Base-by-base conservation (phyloP, 2,888 invertebrate species). In the Charanyca ferruginea region DNA sequence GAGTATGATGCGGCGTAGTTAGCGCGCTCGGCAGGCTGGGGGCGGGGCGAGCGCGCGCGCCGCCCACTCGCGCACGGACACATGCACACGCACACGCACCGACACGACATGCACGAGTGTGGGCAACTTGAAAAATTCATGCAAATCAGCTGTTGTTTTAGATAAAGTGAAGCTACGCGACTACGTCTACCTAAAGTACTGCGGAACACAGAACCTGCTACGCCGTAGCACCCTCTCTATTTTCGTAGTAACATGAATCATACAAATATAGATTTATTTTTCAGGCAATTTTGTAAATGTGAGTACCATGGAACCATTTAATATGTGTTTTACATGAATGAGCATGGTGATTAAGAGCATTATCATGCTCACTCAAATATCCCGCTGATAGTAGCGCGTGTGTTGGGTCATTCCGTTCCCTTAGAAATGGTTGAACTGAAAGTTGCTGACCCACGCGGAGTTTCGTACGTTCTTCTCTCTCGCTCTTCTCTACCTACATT, bases 41-140 rank as follows among this genome's bases (percentile, higher is more conserved):
- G 89, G 86, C 86, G 87, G 82, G 87, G 73, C 83, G 59, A n/a
- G 53, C 73, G 61, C 79, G 82, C 80, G 83, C 80, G 79, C 82
- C 70, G 65, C 79, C 59, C 67, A 45, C 77, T 59, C 59, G 45
- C 20, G 79, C 75, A 28, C 69, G 28, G 75, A 49, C 68, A 45
- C 61, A 35, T 28, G 55, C 63, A 48, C 48, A 5, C 25, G 16
- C 18, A 42, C 54, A 41, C 8, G 6, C 32, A 51, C 66, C 53
- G 66, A 52, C 60, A 16, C 59, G 55, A 49, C 22, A 18, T 16
- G 52, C 45, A 53, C 28, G 44, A 57, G 47, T 47, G 45, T 60
- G 47, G 28, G 45, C 25, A 18, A 58, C 47, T 59, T 55, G n/a
- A 61, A 69, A 66, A 66, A 58, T 63, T 66, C 73, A 86, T 85